Base-by-base conservation (phyloP, 1,140 invertebrate species). In the Ridgeia piscesae region DNA sequence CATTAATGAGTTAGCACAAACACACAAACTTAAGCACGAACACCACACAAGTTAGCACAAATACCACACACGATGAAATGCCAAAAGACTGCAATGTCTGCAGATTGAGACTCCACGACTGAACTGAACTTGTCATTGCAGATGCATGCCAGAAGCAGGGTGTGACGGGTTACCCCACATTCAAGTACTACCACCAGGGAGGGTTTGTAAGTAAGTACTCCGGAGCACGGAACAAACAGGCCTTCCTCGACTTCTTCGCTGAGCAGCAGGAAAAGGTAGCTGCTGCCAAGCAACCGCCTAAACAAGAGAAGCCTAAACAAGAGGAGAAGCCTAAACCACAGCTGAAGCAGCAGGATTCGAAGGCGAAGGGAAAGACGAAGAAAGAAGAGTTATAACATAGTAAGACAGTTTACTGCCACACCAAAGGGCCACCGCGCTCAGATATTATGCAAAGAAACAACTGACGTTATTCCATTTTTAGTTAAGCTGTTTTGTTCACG, bases 181-280 rank as follows among this genome's bases (percentile, higher is more conserved):
- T 99, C 77, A 99, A 99, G 96, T 99, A 99, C 97, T 99, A 99
- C 97, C 97, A 97, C 93, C 98, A 97, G 94, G 98, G 98, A 93
- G 97, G 97, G 93, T 98, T 97, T 95, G 95, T 96, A 6, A 94
- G 94, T 89, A 94, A 95, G 34, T 98, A 98, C 94, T 97, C 96
- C 88, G 97, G 97, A 6, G 97, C 97, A 21, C 96, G 98, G 94
- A 97, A 97, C 94, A 97, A 94, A 91, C 93, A 94, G 35, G 94
- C 93, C 34, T 94, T 95, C 92, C 88, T 94, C 33, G 93, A 94
- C 33, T 95, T 94, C 93, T 91, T 95, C 34, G 93, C 92, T 77
- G 35, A 92, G 31, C 42, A 91, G 90, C 33, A 33, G 48, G 50
- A 77, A 77, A 6, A 77, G 17, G 58, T 14, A 77, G 17, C 11